Percentiles rank a stretch among this genome's conserved stretches.
Conservation (phyloP, 2,113 vertebrate genomes). For the Donacobius atricapilla region DNA sequence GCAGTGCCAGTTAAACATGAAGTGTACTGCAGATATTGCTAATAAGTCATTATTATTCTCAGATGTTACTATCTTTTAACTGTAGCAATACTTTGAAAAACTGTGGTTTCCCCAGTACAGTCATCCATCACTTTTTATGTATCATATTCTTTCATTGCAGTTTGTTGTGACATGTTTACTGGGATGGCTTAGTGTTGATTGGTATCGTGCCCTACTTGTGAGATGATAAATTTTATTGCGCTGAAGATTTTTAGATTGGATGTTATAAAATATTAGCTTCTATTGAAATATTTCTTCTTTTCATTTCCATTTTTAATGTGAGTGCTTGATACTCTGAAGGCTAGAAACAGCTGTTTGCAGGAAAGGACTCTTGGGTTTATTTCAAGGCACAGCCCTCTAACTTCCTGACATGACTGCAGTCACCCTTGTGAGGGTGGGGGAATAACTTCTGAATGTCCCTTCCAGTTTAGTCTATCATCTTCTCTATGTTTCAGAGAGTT, state of each 20-base stretch:
- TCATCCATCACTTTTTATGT: background rate
- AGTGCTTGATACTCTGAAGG: background rate
- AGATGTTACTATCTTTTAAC: background rate
- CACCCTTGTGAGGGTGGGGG: background rate
- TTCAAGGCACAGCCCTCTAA: background rate
- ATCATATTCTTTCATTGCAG: background rate
- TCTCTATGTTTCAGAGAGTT: background rate
- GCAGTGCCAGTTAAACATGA: background rate
- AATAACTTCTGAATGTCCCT: too few relatives aligned
- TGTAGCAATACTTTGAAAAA: background rate
- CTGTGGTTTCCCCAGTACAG: background rate
- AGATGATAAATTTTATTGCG: background rate
- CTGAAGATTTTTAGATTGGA: background rate
- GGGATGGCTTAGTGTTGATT: background rate
- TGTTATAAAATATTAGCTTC: background rate
- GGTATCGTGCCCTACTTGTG: background rate
- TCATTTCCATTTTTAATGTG: background rate
- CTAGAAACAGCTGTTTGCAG: background rate
- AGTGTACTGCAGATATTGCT: background rate
- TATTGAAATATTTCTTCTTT: background rate
- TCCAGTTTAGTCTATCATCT: accelerated
- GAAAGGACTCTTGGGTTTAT: background rate
- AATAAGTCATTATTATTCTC: background rate
- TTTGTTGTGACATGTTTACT: background rate
- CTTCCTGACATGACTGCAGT: background rate